Evolutionary conservation across 2,113 vertebrate genomes (phyloP), one percentile per base, ranked within the genome.

Genomic region (Triplophysa tibetana): DNA sequence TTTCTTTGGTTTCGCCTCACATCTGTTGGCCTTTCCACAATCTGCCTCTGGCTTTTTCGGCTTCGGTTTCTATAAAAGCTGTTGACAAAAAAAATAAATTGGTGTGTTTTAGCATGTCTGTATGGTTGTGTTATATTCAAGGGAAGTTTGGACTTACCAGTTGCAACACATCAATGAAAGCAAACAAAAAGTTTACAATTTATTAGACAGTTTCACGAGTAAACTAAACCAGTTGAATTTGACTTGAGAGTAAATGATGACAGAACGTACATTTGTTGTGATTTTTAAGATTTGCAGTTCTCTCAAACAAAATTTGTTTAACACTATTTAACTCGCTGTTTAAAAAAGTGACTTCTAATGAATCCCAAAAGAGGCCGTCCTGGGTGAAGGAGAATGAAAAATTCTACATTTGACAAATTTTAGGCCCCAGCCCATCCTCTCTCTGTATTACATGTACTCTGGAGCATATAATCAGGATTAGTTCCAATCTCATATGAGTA

Each of bases 1-100:
- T 26, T 80, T 86, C 45, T 83, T 80, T 21, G 80, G 68, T 70
- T 83, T 85, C 26, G 38, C 63, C n/a, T 84, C 86, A 2, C 82
- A 12, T 12, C 69, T 65, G 0, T 78, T 87, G 60, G 50, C 23
- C 38, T 84, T 78, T 68, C 33, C 56, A 21, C 65, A 62, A n/a
- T 52, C 56, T 14, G 72, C 24, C 23, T 79, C 79, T 14, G 68
- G 80, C 41, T 80, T 84, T 41, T 84, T 87, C 78, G 83, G 83
- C 21, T 84, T 83, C 33, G 82, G 65, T 23, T 81, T 87, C 74
- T 84, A 21, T 14, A 19, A n/a, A 23, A 23, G 29, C 79, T 80
- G 69, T 61, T 3, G 50, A 50, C 16, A 48, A 81, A 29, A 26
- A 54, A 43, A 24, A 1, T 26, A 16, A 68, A 65, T 21, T 54